phyloP scores from a whole-genome alignment of 2,797 vertebrate species.

The Pangasius sanitwongsei region DNA sequence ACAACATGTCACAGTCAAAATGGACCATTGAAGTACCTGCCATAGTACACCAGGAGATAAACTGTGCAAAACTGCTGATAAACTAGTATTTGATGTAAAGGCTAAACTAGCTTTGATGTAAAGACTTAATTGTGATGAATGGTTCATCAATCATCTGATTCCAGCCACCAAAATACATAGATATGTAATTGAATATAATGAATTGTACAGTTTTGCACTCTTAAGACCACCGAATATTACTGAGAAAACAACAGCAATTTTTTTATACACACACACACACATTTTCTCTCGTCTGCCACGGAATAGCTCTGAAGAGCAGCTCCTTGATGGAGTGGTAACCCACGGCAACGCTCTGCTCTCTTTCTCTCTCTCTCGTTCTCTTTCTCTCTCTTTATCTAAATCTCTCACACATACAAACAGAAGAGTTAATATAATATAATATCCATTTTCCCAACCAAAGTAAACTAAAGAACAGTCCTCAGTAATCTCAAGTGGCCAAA shows the following conservation, averaged over 20 bases:
- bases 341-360: conserved; percentile 55
- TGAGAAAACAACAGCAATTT: not conserved
- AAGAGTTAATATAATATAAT: conserved; percentile 17
- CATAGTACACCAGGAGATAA: not conserved
- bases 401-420: conserved; percentile 10
- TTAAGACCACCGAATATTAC: conserved; percentile 3
- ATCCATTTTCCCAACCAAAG: conserved; percentile 6
- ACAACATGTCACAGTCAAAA: not conserved
- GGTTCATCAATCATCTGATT: not conserved
- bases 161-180: not conserved
- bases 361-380: conserved; percentile 11
- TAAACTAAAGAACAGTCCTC: not conserved
- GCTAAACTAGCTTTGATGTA: not conserved
- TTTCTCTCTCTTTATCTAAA: conserved; percentile 30
- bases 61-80: conserved; percentile 3
- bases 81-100: not conserved
- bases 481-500: not conserved
- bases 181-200: not conserved
- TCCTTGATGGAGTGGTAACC: conserved; percentile 55
- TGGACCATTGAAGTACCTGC: not conserved
- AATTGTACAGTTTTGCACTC: not conserved
- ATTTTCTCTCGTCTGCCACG: conserved; percentile 35
- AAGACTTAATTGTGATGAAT: not conserved
- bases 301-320: conserved; percentile 46
- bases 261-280: conserved; percentile 24